phyloP scores from a whole-genome alignment of 2,113 vertebrate species.

The Cynopterus brachyotis region DNA sequence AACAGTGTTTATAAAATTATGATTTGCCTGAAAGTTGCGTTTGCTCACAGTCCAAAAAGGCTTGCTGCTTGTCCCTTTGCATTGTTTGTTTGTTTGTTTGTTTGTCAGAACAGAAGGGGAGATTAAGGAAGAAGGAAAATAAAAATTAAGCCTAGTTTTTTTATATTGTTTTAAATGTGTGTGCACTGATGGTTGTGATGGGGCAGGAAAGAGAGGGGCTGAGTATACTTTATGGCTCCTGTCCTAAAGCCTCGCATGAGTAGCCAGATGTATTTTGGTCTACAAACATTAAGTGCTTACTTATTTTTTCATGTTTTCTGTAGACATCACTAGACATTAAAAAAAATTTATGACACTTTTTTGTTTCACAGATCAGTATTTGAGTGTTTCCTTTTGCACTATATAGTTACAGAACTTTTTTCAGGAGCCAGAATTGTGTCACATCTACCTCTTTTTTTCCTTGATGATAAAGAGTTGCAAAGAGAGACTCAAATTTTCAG shows the following conservation, averaged over 20 bases:
- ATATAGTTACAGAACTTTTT: slow-evolving; percentile 16
- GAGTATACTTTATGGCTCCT: not conserved
- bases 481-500: not conserved
- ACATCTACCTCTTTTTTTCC: not conserved
- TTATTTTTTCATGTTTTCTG: slow-evolving; percentile 25
- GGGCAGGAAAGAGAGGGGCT: not conserved
- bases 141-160: not conserved
- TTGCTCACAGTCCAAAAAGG: slow-evolving; percentile 37
- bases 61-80: not conserved
- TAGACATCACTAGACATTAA: slow-evolving; percentile 5
- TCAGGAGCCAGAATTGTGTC: not conserved
- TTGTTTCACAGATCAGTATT: slow-evolving; percentile 39
- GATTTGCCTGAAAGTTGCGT: slow-evolving; percentile 71
- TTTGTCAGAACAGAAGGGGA: not conserved
- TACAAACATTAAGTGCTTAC: slow-evolving; percentile 5
- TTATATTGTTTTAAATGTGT: not conserved
- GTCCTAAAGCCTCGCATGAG: not conserved
- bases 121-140: slow-evolving; percentile 30
- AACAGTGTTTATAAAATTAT: slow-evolving; percentile 59
- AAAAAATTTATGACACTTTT: not conserved
- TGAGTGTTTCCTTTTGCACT: not conserved
- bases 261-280: not conserved
- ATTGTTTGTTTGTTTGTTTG: not conserved
- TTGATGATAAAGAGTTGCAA: not conserved
- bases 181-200: not conserved